Base-by-base conservation (phyloP, 1,140 invertebrate genomes). In the Coenobita brevimanus region DNA sequence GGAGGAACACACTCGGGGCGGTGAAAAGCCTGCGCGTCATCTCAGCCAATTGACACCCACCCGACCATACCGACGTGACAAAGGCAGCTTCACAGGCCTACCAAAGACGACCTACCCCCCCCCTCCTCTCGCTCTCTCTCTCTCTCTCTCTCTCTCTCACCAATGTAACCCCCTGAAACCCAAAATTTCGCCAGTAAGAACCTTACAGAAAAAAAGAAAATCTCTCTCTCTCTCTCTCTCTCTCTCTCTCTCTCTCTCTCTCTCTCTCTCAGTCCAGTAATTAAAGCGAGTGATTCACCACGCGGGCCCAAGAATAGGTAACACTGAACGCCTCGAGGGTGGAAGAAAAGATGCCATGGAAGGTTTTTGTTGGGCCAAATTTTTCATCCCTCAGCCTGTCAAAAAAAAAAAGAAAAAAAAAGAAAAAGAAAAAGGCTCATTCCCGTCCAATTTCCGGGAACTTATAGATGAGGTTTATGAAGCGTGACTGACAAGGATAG, bases 231-330 rank as follows among this genome's bases (percentile, higher is more conserved):
- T 43, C 36, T 13, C 21, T 30, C 41, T 8, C 13, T 30, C 8
- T 1, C 13, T 30, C 21, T 1, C 54, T 21, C 17, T 60, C 1
- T 71, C 36, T 62, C 41, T 27, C 3, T 76, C 8, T 54, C 43
- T 2, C 54, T 17, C 17, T 17, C 46, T 17, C 46, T 41, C 30
- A 1, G 82, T 50, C 13, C n/a, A 62, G 82, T 84, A 84, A 84
- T 84, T 84, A 84, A 76, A 50, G 71, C 71, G 36, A 84, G 82
- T 75, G 82, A 84, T 84, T 84, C 71, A 71, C 76, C 82, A 84
- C 60, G 69, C 75, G 46, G 80, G 80, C 67, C n/a, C 21, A 43
- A 81, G 54, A 80, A 80, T 60, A 62, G 76, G 27, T 76, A n/a
- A 50, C 8, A 36, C 6, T 21, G 64, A 67, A 8, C n/a, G 64